phyloP scores from a whole-genome alignment of 2,797 vertebrate genomes.

The Otolemur crassicaudatus region DNA sequence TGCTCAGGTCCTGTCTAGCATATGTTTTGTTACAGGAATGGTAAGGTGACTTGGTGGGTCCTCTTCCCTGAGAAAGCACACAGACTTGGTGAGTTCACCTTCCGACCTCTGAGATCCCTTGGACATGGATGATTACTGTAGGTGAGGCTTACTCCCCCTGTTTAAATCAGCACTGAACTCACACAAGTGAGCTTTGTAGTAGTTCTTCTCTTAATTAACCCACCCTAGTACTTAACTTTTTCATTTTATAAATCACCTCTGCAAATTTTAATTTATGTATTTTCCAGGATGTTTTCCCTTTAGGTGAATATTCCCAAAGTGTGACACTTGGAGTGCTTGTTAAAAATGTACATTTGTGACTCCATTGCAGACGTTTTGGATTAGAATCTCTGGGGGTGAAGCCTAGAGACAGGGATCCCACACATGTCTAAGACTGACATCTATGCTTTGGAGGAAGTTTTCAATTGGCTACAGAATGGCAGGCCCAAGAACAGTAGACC shows the following conservation, averaged over 20 bases:
- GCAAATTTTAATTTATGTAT: not conserved
- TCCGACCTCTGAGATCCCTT: not conserved
- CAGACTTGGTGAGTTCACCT: not conserved
- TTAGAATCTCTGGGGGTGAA: not conserved
- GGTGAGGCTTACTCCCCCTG: not conserved
- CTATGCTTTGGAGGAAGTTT: not conserved
- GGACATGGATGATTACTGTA: not conserved
- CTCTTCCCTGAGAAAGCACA: not conserved
- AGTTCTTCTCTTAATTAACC: not conserved
- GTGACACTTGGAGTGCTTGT: not conserved
- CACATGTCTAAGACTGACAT: not conserved
- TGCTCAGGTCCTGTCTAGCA: not conserved
- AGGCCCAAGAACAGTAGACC: not conserved
- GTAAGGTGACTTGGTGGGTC: not conserved
- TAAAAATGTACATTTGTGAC: not conserved
- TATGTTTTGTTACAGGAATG: constrained; percentile 2
- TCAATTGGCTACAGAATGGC: not conserved
- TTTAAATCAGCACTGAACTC: not conserved
- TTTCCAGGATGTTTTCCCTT: not conserved
- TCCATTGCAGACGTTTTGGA: not conserved
- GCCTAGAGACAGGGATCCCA: not conserved
- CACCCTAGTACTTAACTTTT: not conserved
- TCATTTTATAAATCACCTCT: constrained; percentile 14
- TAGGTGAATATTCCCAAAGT: not conserved
- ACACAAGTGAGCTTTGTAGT: not conserved